Percentiles rank a stretch among this genome's conserved stretches.
Evolutionary conservation across 2,113 vertebrate genomes (phyloP).

Genomic region (Odocoileus hemionus): DNA sequence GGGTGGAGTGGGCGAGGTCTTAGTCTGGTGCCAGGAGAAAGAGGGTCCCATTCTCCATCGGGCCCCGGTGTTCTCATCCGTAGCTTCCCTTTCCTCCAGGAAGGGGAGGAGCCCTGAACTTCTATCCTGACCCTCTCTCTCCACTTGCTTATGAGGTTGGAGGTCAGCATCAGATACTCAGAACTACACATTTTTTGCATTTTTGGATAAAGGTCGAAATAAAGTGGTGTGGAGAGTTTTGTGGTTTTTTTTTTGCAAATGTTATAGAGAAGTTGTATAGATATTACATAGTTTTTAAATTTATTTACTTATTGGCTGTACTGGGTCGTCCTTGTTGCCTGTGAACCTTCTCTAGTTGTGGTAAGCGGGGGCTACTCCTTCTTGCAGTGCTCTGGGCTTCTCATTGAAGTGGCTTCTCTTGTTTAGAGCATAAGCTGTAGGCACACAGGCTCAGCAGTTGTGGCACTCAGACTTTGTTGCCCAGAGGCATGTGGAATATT

Average conservation of each 20-base stretch:
- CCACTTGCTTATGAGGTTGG: not conserved
- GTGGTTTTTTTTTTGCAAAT: not conserved
- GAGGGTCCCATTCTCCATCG: not conserved
- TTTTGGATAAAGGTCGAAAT: conserved; percentile 64
- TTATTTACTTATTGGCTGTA: not conserved
- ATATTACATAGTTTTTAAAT: not conserved
- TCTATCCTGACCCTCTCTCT: not conserved
- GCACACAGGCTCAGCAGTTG: not conserved
- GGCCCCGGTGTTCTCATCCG: not conserved
- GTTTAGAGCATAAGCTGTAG: not conserved
- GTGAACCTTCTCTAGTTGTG: not conserved
- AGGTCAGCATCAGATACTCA: conserved; percentile 11
- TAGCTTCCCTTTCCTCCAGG: not conserved
- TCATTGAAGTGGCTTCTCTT: not conserved
- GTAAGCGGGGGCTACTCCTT: not conserved
- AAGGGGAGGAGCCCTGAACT: not conserved
- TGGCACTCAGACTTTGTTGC: not conserved
- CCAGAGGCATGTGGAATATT: not conserved
- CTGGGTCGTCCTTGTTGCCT: not conserved
- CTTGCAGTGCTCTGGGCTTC: not conserved
- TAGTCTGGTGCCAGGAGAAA: not conserved
- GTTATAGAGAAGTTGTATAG: not conserved
- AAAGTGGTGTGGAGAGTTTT: conserved; percentile 10
- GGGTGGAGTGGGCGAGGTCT: conserved; percentile 76
- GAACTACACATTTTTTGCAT: conserved; percentile 56